Percentiles rank a stretch among this genome's conserved stretches.
Evolutionary conservation across 64 coral and sea anemone genomes (phyloP).

Genomic region (Hydrozoanthus tunicans): DNA sequence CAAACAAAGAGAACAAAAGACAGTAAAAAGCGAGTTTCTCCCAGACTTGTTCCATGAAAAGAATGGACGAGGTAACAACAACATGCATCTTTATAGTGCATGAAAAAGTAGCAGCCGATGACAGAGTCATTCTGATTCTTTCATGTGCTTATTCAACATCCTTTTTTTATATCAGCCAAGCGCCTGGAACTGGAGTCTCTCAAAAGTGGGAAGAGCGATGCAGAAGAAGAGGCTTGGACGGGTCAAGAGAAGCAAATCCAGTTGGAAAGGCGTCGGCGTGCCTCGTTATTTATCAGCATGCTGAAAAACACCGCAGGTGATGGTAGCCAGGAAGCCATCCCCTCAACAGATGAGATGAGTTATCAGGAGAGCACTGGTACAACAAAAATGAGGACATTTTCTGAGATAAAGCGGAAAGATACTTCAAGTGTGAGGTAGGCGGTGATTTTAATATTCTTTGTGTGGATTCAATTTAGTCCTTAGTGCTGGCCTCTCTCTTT

Average conservation of each 20-base stretch:
- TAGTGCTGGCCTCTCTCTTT: background rate
- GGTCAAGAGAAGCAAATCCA: conserved; percentile 91
- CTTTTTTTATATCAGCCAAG: conserved; percentile 56
- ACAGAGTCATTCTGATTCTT: too few species aligned
- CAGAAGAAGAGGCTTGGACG: conserved; percentile 23
- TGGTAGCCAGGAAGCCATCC: conserved; percentile 6
- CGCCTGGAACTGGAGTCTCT: conserved; percentile 77
- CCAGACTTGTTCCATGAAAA: too few species aligned
- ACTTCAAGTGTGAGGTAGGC: background rate
- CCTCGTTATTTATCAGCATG: conserved; percentile 97
- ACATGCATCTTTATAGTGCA: too few species aligned
- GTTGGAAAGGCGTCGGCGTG: conserved; percentile 82
- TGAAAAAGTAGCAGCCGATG: too few species aligned
- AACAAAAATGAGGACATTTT: conserved; percentile 50
- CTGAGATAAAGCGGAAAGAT: conserved; percentile 50
- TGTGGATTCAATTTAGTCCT: background rate
- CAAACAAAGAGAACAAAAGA: too few species aligned
- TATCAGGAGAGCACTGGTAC: background rate
- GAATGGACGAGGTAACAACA: too few species aligned
- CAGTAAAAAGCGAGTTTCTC: too few species aligned
- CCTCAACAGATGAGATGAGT: background rate
- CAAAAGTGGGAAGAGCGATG: conserved; percentile 30
- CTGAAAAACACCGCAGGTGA: conserved; percentile 84
- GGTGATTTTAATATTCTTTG: background rate
- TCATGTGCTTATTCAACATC: background rate